Percentiles rank a stretch among this genome's conserved stretches.
Conservation (phyloP, 2,113 vertebrate species). For the Hippocampus barbouri region DNA sequence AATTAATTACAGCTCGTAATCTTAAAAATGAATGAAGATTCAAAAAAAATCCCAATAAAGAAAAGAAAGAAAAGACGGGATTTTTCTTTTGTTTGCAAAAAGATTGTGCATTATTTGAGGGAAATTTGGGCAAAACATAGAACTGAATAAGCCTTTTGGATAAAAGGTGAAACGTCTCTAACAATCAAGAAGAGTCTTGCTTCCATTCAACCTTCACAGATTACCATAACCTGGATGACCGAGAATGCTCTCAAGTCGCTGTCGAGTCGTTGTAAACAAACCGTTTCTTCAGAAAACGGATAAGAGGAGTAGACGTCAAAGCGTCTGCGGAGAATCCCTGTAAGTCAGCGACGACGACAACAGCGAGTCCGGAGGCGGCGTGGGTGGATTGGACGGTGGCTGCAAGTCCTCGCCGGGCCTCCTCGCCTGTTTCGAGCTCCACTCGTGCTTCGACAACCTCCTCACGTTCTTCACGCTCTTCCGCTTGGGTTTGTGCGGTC, state of each 20-base stretch:
- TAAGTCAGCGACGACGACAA: conserved; percentile 36
- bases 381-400: conserved; percentile 69
- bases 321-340: conserved; percentile 19
- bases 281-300: background rate
- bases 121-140: no score
- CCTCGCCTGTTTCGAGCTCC: conserved; percentile 33
- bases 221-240: background rate
- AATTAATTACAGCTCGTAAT: no score
- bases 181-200: background rate
- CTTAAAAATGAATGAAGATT: no score
- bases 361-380: conserved; percentile 63
- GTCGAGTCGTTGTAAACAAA: background rate
- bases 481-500: conserved; percentile 60
- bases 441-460: conserved; percentile 49
- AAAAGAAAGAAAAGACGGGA: no score
- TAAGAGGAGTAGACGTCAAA: conserved; percentile 18
- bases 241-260: background rate
- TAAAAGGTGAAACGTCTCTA: background rate
- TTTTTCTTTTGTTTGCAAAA: no score
- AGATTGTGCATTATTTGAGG: no score
- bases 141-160: background rate
- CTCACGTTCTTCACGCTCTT: conserved; percentile 65
- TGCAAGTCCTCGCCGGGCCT: conserved; percentile 54
- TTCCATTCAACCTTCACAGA: background rate
- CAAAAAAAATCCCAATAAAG: no score